Evolutionary conservation across 2,797 vertebrate species (phyloP).

Genomic region (Labeo calbasu): DNA sequence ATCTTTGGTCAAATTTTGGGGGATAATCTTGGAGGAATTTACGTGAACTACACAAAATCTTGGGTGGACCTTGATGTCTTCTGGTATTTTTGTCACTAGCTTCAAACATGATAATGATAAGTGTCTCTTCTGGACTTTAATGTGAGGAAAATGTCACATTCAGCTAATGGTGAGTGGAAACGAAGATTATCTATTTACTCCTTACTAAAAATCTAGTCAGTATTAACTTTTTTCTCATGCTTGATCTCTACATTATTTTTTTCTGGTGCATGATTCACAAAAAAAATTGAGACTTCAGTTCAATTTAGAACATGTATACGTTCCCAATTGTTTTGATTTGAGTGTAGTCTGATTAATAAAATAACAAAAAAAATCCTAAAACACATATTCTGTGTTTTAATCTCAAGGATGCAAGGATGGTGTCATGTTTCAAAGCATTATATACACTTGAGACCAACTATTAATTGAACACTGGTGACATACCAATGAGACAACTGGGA

Average conservation of each 20-base stretch:
- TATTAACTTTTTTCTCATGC: not conserved
- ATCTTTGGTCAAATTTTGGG: slow-evolving; percentile 61
- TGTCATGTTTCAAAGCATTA: slow-evolving; percentile 23
- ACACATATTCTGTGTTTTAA: not conserved
- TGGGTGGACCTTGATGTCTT: slow-evolving; percentile 36
- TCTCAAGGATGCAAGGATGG: not conserved
- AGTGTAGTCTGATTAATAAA: not conserved
- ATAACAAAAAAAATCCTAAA: not conserved
- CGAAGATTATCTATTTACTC: not conserved
- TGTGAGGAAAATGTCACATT: slow-evolving; percentile 53
- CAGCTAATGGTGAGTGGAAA: slow-evolving; percentile 62
- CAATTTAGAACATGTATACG: not conserved
- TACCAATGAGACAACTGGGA: not conserved
- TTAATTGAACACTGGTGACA: not conserved
- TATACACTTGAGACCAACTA: not conserved
- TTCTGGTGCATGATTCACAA: not conserved
- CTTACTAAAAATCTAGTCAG: not conserved
- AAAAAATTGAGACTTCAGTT: not conserved
- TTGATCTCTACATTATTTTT: not conserved
- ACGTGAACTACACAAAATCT: slow-evolving; percentile 56
- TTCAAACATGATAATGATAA: slow-evolving; percentile 44
- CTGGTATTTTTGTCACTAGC: slow-evolving; percentile 49
- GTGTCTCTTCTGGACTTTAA: slow-evolving; percentile 19
- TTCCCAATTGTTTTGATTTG: not conserved
- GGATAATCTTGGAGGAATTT: slow-evolving; percentile 66